Percentiles rank a stretch among this genome's conserved stretches.
These are phyloP conservation scores for Crotalus tigris DNA, from an alignment of 2,113 vertebrate species.

Conservation along the genomic window DNA sequence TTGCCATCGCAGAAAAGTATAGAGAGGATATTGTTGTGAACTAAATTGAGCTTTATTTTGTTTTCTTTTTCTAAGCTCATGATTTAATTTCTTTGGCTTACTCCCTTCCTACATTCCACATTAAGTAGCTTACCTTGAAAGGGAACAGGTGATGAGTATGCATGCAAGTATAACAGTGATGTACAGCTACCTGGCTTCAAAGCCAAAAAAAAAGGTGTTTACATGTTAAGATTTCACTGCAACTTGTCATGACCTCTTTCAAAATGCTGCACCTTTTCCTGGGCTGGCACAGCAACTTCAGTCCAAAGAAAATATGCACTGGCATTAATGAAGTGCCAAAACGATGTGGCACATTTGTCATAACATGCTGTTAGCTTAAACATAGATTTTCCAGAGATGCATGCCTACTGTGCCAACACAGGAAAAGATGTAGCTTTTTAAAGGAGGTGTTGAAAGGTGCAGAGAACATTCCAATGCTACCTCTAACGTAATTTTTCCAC, in stretches of 20 bases:
- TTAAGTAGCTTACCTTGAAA: background rate
- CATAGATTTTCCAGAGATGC: background rate
- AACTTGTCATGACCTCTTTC: background rate
- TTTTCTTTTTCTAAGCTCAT: background rate
- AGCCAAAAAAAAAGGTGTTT: background rate
- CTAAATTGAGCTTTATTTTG: background rate
- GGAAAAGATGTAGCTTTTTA: background rate
- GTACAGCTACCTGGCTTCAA: background rate
- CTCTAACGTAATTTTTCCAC: background rate
- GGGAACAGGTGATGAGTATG: background rate
- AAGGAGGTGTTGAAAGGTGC: background rate
- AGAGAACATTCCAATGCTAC: background rate
- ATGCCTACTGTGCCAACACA: background rate
- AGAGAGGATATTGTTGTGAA: background rate
- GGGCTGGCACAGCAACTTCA: background rate
- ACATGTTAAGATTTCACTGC: background rate
- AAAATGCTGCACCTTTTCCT: background rate
- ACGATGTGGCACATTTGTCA: background rate
- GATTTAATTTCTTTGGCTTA: background rate
- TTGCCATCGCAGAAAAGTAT: background rate
- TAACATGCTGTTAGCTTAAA: background rate
- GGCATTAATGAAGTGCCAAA: background rate
- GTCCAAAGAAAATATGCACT: background rate
- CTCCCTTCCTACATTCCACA: background rate
- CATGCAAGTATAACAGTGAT: background rate